Evolutionary conservation across 1,140 invertebrate genomes (phyloP).

Genomic region (Hypothenemus hampei): DNA sequence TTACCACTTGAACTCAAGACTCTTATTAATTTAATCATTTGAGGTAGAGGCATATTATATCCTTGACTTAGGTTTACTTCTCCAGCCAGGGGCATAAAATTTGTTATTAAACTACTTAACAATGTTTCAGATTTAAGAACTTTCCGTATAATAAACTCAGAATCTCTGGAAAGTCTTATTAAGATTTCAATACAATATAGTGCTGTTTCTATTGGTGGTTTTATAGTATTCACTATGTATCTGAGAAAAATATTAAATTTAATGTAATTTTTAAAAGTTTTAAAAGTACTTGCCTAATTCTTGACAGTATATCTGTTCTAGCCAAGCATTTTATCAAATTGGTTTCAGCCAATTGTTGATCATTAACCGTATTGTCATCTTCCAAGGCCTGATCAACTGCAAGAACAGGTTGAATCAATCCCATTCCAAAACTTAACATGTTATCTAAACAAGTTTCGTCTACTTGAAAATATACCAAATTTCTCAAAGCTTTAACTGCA

Average conservation of each 20-base stretch:
- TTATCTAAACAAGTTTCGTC: slow-evolving; percentile 73
- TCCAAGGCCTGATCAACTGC: slow-evolving; percentile 54
- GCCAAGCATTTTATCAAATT: slow-evolving; percentile 69
- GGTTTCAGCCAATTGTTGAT: slow-evolving; percentile 74
- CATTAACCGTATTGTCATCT: slow-evolving; percentile 67
- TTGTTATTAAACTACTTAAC: slow-evolving; percentile 51
- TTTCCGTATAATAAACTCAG: slow-evolving; percentile 53
- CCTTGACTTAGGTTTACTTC: slow-evolving; percentile 6
- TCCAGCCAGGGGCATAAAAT: slow-evolving; percentile 53
- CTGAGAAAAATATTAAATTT: slow-evolving; percentile 41
- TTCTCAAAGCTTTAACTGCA: slow-evolving; percentile 65
- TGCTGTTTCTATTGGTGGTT: slow-evolving; percentile 59
- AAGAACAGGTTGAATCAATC: slow-evolving; percentile 58
- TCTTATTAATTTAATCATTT: slow-evolving; percentile 51
- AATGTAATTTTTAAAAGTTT: too few species aligned
- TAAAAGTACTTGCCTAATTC: slow-evolving; percentile 52
- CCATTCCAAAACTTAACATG: slow-evolving; percentile 62
- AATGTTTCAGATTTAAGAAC: slow-evolving; percentile 55
- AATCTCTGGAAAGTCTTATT: slow-evolving; percentile 63
- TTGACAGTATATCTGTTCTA: slow-evolving; percentile 70
- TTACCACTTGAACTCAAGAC: slow-evolving; percentile 48
- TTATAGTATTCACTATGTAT: slow-evolving; percentile 63
- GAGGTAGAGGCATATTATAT: slow-evolving; percentile 47
- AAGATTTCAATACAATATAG: slow-evolving; percentile 66
- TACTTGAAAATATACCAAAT: slow-evolving; percentile 66